Evolutionary conservation across 2,888 invertebrate species (phyloP).

Genomic region (Parnassius orleans): DNA sequence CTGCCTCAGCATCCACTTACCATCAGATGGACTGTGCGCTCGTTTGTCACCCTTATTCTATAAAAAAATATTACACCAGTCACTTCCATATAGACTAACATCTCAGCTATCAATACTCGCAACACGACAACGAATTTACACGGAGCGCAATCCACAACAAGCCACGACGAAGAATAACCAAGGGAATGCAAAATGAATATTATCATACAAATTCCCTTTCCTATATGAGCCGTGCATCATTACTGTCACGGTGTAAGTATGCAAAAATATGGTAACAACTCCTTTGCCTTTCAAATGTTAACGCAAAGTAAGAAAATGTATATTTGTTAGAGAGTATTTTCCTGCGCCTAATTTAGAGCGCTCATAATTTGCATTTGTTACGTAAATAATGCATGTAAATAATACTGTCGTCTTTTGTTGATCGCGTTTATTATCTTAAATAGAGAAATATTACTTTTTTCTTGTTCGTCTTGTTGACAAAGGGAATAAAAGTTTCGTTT

Average conservation of each 20-base stretch:
- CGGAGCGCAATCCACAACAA: conserved; percentile 73
- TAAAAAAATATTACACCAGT: background rate
- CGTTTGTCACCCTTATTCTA: no score
- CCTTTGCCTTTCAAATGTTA: conserved; percentile 51
- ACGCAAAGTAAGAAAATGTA: conserved; percentile 35
- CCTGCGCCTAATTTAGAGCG: conserved; percentile 14
- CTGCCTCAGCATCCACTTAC: no score
- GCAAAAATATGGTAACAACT: conserved; percentile 72
- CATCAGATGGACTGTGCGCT: no score
- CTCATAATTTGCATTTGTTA: conserved; percentile 23
- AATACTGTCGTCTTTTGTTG: no score
- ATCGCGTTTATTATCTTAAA: no score
- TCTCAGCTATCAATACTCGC: conserved; percentile 45
- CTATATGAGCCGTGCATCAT: conserved; percentile 67
- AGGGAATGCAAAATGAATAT: conserved; percentile 35
- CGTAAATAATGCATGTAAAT: background rate
- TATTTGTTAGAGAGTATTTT: conserved; percentile 20
- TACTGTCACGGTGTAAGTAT: conserved; percentile 69
- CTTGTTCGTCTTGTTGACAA: no score
- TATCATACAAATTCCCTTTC: conserved; percentile 78
- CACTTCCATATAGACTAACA: conserved; percentile 22
- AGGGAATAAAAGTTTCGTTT: no score
- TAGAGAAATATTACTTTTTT: no score
- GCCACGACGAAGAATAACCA: conserved; percentile 56
- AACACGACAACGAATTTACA: conserved; percentile 59